Evolutionary conservation across 1,140 invertebrate genomes (phyloP).

Genomic region (Anastrepha obliqua): DNA sequence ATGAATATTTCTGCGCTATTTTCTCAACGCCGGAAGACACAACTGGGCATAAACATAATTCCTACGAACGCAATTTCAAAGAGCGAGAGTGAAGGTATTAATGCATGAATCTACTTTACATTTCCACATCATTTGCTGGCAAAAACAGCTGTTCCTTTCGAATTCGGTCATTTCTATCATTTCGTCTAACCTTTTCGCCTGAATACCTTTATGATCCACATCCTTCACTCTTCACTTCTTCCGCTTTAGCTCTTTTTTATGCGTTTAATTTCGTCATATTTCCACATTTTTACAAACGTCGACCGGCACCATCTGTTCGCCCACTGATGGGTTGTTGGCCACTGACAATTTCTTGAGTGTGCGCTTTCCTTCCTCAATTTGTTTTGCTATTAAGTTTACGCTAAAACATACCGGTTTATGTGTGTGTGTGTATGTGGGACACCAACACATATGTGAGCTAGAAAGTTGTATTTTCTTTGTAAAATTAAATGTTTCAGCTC

Average conservation of each 20-base stretch:
- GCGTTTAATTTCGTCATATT: background rate
- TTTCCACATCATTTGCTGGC: slow-evolving; percentile 44
- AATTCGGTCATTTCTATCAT: slow-evolving; percentile 1
- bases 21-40: background rate
- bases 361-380: background rate
- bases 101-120: slow-evolving; percentile 34
- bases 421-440: background rate
- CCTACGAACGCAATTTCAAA: background rate
- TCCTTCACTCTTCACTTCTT: background rate
- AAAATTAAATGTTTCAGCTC: background rate
- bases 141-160: slow-evolving; percentile 38
- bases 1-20: background rate
- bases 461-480: too few species aligned
- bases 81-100: background rate
- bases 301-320: background rate
- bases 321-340: background rate
- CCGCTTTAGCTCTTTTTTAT: background rate
- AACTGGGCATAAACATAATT: too few species aligned
- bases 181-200: background rate
- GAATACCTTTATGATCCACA: background rate
- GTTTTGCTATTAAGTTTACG: too few species aligned
- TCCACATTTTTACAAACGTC: background rate
- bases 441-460: background rate
- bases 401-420: background rate
- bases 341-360: background rate